Conservation (phyloP, 2,888 invertebrate species). For the Troides aeacus region DNA sequence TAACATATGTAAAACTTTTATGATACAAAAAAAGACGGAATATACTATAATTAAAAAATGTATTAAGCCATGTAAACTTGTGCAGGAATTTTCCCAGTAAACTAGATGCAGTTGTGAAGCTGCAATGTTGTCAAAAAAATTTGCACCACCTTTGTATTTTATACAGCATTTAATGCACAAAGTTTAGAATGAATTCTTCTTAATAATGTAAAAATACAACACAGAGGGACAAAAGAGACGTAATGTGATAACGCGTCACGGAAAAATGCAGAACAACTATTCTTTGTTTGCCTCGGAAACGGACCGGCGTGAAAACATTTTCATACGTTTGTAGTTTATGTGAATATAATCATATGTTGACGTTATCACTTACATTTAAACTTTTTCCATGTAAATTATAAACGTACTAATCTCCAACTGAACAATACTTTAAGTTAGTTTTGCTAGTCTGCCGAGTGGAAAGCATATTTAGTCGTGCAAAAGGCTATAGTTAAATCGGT, state of each 20-base stretch:
- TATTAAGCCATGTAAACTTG: too few species aligned
- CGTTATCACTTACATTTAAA: not conserved
- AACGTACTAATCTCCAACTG: not conserved
- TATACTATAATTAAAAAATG: too few species aligned
- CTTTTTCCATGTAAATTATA: not conserved
- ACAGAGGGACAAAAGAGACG: constrained; percentile 40
- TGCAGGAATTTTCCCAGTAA: too few species aligned
- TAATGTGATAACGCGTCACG: constrained; percentile 45
- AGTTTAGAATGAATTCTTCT: not conserved
- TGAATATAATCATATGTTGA: not conserved
- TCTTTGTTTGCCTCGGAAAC: constrained; percentile 27
- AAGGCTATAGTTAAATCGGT: too few species aligned
- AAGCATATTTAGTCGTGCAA: too few species aligned
- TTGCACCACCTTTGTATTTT: not conserved
- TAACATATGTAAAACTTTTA: too few species aligned
- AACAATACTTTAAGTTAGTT: too few species aligned
- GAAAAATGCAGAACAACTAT: constrained; percentile 42
- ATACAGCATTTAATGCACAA: not conserved
- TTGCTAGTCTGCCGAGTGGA: too few species aligned
- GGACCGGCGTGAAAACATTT: not conserved
- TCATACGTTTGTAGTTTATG: not conserved
- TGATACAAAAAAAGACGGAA: too few species aligned
- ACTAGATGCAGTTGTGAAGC: too few species aligned
- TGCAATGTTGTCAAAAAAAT: too few species aligned
- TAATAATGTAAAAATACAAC: constrained; percentile 41